Base-by-base conservation (phyloP, 2,797 vertebrate species). In the Microctenopoma stevenorrisi region DNA sequence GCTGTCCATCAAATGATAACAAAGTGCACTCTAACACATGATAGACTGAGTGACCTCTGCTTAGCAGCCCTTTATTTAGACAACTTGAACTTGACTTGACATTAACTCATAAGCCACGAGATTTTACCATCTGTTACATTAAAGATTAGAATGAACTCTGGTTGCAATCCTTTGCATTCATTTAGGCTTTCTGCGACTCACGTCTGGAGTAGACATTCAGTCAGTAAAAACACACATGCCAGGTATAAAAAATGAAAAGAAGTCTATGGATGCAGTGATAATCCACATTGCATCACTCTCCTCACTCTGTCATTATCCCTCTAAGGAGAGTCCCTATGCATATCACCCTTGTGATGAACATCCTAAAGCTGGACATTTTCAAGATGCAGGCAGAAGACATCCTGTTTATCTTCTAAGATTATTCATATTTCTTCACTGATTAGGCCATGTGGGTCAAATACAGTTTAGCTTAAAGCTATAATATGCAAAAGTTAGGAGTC, bases 81-180 rank as follows among this genome's bases (percentile, higher is more conserved):
- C 67, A 82, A 84, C 75, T 80, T 89, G 80, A 90, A 84, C 84
- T 87, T 84, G 76, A 87, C 83, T 79, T 88, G 87, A 85, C 87
- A 88, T 88, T 87, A 73, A 75, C 82, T 78, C 72, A 57, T 86
- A 89, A 91, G 75, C 84, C 70, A 13, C 61, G 78, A 87, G 82
- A 77, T 84, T 86, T 82, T 63, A 2, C 72, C 86, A 87, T 85
- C 82, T 89, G 86, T 81, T 77, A 61, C 74, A 72, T 80, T 70
- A 87, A 86, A 78, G 86, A 88, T 85, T 79, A 81, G 52, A 82
- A 64, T 59, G 3, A 69, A 86, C 54, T 60, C 48, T 58, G 54
- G 40, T 64, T 26, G 43, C 52, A 43, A 66, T 76, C 57, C 68
- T 3, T 25, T 25, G 65, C 64, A 77, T 72, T 85, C 56, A 65